A percentile compares a stretch with the other conserved stretches of the same genome.
Conservation (phyloP, 64 coral and sea anemone genomes). For the Acropora yongei region DNA sequence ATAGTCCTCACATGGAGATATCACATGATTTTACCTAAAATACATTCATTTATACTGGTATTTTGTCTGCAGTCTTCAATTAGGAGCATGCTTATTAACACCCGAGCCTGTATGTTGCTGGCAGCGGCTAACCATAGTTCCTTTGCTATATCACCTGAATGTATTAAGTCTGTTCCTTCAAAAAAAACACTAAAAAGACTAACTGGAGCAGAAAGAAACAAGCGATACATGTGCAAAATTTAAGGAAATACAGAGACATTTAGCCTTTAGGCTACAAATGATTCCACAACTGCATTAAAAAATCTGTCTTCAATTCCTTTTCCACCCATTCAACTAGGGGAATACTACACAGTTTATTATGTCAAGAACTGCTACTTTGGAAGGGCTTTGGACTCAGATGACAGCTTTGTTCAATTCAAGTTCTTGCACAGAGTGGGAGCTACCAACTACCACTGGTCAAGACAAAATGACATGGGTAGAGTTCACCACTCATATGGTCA, state of each 20-base stretch:
- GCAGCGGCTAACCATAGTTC: too few species aligned
- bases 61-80: too few species aligned
- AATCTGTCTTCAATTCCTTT: conserved; percentile 47
- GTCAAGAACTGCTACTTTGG: conserved; percentile 61
- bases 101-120: too few species aligned
- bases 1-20: too few species aligned
- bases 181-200: too few species aligned
- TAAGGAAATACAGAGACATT: neutral
- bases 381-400: neutral
- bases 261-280: conserved; percentile 50
- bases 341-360: conserved; percentile 61
- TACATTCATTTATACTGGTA: too few species aligned
- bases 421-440: conserved; percentile 35
- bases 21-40: too few species aligned
- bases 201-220: too few species aligned
- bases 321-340: conserved; percentile 60
- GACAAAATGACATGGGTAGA: conserved; percentile 9
- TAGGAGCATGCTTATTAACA: too few species aligned
- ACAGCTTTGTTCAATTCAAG: conserved; percentile 28
- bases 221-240: too few species aligned
- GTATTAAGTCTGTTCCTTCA: too few species aligned
- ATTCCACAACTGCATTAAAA: conserved; percentile 56
- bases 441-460: conserved; percentile 49
- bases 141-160: too few species aligned
- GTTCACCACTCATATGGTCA: neutral